Conservation (phyloP, 2,888 invertebrate species). For the Gibbula magus region DNA sequence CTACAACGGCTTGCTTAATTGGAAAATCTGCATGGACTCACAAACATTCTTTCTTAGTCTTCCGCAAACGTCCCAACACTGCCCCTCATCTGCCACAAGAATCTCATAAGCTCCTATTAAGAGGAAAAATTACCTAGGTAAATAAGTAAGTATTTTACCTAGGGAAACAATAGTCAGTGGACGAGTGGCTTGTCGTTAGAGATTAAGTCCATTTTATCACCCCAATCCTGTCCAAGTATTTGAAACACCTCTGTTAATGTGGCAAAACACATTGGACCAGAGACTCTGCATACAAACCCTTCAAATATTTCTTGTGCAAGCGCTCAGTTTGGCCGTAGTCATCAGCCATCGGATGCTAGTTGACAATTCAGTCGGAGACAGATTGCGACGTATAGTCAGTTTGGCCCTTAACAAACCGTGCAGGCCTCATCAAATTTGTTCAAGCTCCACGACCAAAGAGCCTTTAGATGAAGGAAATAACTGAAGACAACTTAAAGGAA, state of each 20-base stretch:
- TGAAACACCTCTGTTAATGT: constrained; percentile 23
- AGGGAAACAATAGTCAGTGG: background rate
- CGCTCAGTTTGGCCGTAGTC: constrained; percentile 16
- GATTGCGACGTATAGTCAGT: background rate
- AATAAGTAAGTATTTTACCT: constrained; percentile 7
- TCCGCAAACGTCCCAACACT: constrained; percentile 9
- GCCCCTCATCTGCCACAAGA: background rate
- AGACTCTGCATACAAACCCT: background rate
- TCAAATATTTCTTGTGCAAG: constrained; percentile 23
- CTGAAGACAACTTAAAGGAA: constrained; percentile 37
- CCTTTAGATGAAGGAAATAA: constrained; percentile 31
- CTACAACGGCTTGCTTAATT: constrained; percentile 17
- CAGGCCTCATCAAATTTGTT: constrained; percentile 24
- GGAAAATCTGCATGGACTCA: constrained; percentile 23
- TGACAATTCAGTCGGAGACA: background rate
- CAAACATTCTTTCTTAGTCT: constrained; percentile 19
- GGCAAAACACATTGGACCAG: constrained; percentile 7
- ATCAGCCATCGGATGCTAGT: constrained; percentile 14
- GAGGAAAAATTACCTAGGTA: constrained; percentile 23
- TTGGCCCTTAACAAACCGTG: constrained; percentile 5
- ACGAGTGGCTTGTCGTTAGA: background rate
- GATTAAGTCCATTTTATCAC: constrained; percentile 24
- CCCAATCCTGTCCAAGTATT: constrained; percentile 14
- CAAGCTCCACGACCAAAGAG: constrained; percentile 15
- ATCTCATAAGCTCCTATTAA: constrained; percentile 18